Base-by-base conservation (phyloP, 1,140 invertebrate genomes). In the Phocides pigmalion region DNA sequence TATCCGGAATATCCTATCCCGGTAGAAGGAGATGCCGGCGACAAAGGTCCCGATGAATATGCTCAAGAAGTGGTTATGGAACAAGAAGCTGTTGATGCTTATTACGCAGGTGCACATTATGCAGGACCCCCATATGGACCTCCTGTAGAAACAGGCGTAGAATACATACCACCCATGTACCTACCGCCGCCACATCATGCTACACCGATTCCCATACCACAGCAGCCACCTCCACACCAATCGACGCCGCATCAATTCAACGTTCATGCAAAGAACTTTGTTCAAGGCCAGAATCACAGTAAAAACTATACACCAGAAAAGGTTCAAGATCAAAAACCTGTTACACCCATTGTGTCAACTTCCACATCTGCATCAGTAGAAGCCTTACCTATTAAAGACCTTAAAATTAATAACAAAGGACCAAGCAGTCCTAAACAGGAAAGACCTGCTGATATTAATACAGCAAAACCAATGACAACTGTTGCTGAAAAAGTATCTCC, bases 221-320 rank as follows among this genome's bases (percentile, higher is more conserved):
- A 77, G 15, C 87, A 81, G 11, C 79, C 76, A 5, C 79, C 61
- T 1, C 76, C 65, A 0, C 85, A 86, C 53, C 82, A 86, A 19
- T 62, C 84, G 0, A 72, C 76, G 0, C 88, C 87, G 0, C 91
- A 92, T 68, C 91, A 92, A 59, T 92, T 92, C 50, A 92, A 92
- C 59, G 91, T 92, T 1, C 87, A 92, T 32, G 91, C 91, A 3
- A 92, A 92, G 41, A 92, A 91, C 51, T 92, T 92, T 61, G 89
- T 92, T 3, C 77, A 84, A 42, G 85, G 88, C 22, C 88, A 87
- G 58, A 81, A 81, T 63, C 84, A 90, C 20, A 85, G 76, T 49
- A 89, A 84, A 68, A 81, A 67, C 22, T 87, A 78, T 46, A 67
- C 76, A 19, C 73, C 73, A 62, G 81, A 87, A n/a, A 90, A 90